Evolutionary conservation across 2,113 vertebrate genomes (phyloP), one percentile per base, ranked within the genome.

Genomic region (Tursiops truncatus): DNA sequence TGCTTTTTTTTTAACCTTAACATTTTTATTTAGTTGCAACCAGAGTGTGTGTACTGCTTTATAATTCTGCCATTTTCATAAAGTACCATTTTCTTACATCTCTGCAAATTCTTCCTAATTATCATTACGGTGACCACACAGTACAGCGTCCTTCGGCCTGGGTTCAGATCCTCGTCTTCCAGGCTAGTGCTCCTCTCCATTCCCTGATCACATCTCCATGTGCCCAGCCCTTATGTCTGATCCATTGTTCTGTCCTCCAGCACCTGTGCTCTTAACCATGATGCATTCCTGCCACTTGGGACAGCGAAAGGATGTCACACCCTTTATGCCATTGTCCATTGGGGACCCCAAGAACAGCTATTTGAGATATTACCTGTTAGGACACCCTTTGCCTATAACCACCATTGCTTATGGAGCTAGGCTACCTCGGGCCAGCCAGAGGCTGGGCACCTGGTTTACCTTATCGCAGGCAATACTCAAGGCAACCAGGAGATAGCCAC

Each of bases 161-260:
- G 14, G 36, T 65, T 74, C 58, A 13, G 17, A 17, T 2, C 33
- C 41, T 6, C 0, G 0, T 12, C 70, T 81, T 20, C 47, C 53
- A 17, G 7, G 26, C 23, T 9, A 17, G 18, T 0, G 25, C 1
- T 47, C 50, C 68, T 74, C 23, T 8, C 41, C 60, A 1, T 5
- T 5, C 11, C 47, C 20, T 6, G 56, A 8, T 10, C 33, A 13
- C 1, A 0, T 28, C 28, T 38, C 25, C 9, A 0, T 0, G 28
- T 3, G 33, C 38, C 62, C 38, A 41, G 17, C n/a, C 18, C 21
- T n/a, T 12, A 11, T 8, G 31, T 36, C 17, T 33, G 1, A 1
- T 41, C 9, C 70, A 53, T 38, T 28, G 12, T 21, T 38, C 58
- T 18, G 1, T 28, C 47, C 25, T 41, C 44, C 0, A 3, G 28